Percentiles rank a stretch among this genome's conserved stretches.
Conservation (phyloP, 2,888 invertebrate genomes). For the Lumbricus terrestris region DNA sequence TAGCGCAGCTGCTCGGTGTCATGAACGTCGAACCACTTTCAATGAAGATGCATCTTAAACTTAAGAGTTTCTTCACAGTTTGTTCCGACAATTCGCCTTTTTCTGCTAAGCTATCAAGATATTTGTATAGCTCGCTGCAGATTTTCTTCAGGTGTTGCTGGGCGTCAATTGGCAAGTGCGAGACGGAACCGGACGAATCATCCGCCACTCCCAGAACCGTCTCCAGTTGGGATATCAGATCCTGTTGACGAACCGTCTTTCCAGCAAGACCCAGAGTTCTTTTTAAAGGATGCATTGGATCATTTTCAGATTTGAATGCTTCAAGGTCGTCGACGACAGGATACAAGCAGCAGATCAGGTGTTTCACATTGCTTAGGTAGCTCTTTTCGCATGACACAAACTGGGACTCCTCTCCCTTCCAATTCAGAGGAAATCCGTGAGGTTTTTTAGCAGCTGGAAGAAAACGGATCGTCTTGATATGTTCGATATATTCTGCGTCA, state of each 20-base stretch:
- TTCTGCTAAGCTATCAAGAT: not conserved
- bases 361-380: slow-evolving; percentile 9
- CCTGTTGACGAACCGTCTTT: slow-evolving; percentile 3
- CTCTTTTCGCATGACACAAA: slow-evolving; percentile 19
- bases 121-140: not conserved
- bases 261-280: not conserved
- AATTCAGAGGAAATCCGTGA: slow-evolving; percentile 10
- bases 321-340: not conserved
- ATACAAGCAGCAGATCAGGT: not conserved
- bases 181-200: not conserved
- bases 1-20: not conserved
- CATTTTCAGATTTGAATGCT: not conserved
- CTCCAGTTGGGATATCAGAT: not conserved
- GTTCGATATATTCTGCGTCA: not conserved
- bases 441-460: slow-evolving; percentile 15
- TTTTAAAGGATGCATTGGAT: not conserved
- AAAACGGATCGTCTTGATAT: slow-evolving; percentile 11
- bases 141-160: not conserved
- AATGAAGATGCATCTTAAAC: not conserved
- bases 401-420: not conserved
- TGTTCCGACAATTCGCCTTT: not conserved
- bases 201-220: not conserved
- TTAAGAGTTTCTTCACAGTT: not conserved
- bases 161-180: not conserved
- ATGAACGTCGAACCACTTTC: not conserved